A percentile compares a stretch with the other conserved stretches of the same genome.
Conservation (phyloP, 2,888 invertebrate genomes). For the Caenorhabditis sp. region DNA sequence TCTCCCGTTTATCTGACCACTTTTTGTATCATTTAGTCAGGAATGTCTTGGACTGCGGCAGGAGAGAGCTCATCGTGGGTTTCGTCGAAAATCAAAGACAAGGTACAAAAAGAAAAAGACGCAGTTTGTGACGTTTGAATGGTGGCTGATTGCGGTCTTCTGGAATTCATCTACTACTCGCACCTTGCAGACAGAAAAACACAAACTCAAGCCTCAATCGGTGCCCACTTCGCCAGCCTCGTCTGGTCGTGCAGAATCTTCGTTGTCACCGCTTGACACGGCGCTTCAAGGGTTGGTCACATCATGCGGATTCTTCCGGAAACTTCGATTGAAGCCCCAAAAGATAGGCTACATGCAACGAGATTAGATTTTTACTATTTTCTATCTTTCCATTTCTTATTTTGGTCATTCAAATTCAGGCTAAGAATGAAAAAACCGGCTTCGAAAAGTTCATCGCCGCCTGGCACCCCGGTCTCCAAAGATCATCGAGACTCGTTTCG, state of each 20-base stretch:
- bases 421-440: conserved; percentile 52
- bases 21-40: background rate
- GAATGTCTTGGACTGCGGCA: conserved; percentile 62
- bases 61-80: conserved; percentile 60
- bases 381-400: no score
- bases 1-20: background rate
- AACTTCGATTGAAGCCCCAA: conserved; percentile 31
- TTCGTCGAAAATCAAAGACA: conserved; percentile 59
- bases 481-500: conserved; percentile 63
- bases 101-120: conserved; percentile 19
- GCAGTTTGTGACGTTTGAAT: conserved; percentile 1
- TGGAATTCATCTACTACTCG: no score
- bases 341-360: conserved; percentile 3
- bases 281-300: conserved; percentile 52
- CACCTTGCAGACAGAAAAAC: conserved; percentile 60
- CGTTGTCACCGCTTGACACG: conserved; percentile 55
- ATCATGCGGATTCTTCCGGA: conserved; percentile 30
- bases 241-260: conserved; percentile 40
- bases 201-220: conserved; percentile 62
- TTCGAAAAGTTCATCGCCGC: conserved; percentile 60
- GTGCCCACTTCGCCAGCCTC: conserved; percentile 70
- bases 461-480: conserved; percentile 60
- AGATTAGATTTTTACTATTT: conserved; percentile 4
- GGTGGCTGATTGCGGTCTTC: background rate
- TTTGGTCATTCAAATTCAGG: conserved; percentile 10